Evolutionary conservation across 2,797 vertebrate species (phyloP), one percentile per base, ranked within the genome.

Genomic region (Philypnodon macrostomus): DNA sequence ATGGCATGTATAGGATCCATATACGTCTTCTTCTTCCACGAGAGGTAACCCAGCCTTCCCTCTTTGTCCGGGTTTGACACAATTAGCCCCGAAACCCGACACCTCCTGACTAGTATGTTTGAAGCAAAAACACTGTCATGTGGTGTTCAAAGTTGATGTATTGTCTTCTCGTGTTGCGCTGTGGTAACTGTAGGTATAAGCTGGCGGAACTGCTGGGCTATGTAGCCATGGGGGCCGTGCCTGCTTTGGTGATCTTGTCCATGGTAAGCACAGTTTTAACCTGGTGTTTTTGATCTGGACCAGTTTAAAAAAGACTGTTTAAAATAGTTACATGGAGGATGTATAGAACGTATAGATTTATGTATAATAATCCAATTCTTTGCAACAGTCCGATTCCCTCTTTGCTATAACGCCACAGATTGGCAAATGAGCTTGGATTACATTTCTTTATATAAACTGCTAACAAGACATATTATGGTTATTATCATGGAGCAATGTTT

Each of bases 11-110:
- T 89, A 0, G 96, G 95, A 17, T 95, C 94, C 0, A 0, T 81
- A 19, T 98, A 96, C 0, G 94, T 97, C 36, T 93, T 95, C 87
- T 92, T 95, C 76, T 97, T 94, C 84, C 95, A 97, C 0, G 95
- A 98, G 80, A 87, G 94, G 95, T 97, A 90, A 91, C 83, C 10
- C 3, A 1, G 14, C n/a, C 2, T 35, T 9, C 17, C 10, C 34
- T 31, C 12, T 40, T 13, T 21, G 33, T 60, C 37, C 44, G 13
- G 19, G 33, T 42, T 49, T 36, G 13, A 53, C 39, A 35, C 33
- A 4, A 50, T 1, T 32, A 6, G 33, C 1, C 29, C n/a, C 52
- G 48, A 63, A 63, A 68, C 57, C 39, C 24, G 59, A 67, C 73
- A 51, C 32, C 7, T 12, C 32, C 7, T 12, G 4, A 4, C 23